Evolutionary conservation across 30 jellyfish, hydroid and myxozoan species (phyloP), one percentile per base, ranked within the genome.

Genomic region (Aurelia sp.): DNA sequence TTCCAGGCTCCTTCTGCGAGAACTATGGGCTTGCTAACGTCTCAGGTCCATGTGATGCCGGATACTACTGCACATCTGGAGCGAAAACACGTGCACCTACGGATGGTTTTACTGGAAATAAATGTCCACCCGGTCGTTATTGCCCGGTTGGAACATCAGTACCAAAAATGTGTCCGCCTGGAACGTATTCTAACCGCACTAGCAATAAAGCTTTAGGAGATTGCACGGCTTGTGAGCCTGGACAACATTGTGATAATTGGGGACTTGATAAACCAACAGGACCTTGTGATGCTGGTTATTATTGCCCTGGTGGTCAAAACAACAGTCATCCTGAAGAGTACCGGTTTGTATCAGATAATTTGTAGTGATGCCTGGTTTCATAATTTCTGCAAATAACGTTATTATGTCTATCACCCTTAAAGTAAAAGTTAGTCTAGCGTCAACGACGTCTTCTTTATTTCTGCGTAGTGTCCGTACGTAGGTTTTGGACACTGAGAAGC

Each of bases 221-320:
- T 48, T 94, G 99, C 66, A 27, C 78, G 11, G 66, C 31, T 30
- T 94, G 99, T 69, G 96, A 89, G 50, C 88, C 95, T 40, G 99
- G 99, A 15, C 80, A 67, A 69, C 86, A 63, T 73, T 94, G 99
- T 89, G 92, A 62, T 20, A 79, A 68, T 55, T 78, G 85, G 69
- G 99, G 99, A 7, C 89, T 94, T 11, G 81, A 61, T 11, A 71
- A 81, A 44, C 97, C 99, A 62, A 70, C 89, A 0, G 97, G 95
- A 22, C 85, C 88, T n/a, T 94, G 99, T 62, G 75, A 59, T 52
- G 97, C 86, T 11, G 99, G 99, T 17, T 94, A 76, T 57, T 94
- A 89, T 63, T 94, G 99, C 81, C 97, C 97, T 11, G 92, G 91
- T 44, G 98, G 98, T 15, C 97, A 92, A 64, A 92, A 81, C 79